Percentiles rank a stretch among this genome's conserved stretches.
Conservation (phyloP, 2,888 invertebrate genomes). For the Eledona agricola region DNA sequence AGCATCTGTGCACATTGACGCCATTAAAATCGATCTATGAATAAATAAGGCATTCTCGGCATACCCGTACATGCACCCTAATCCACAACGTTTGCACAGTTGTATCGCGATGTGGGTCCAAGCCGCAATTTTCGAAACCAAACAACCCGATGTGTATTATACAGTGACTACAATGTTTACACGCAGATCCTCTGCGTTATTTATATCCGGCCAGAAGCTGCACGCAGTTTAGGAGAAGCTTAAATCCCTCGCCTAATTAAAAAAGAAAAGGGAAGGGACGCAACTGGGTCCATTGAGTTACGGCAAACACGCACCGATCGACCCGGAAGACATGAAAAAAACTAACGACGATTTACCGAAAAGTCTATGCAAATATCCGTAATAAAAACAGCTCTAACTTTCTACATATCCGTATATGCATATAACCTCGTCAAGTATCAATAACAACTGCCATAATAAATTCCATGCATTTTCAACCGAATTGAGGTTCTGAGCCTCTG, state of each 20-base stretch:
- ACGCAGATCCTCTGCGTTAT: conserved; percentile 12
- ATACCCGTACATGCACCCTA: too few species aligned
- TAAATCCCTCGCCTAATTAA: conserved; percentile 10
- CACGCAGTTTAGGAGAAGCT: conserved; percentile 10
- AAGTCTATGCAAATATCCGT: conserved; percentile 1
- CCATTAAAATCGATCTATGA: too few species aligned
- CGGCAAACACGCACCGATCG: background rate
- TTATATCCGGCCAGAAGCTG: conserved; percentile 16
- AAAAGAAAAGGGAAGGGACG: conserved; percentile 13
- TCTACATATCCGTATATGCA: conserved; percentile 9
- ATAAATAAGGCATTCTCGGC: too few species aligned
- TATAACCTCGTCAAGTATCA: conserved; percentile 11
- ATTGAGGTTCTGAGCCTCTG: conserved; percentile 5
- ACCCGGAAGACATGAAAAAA: conserved; percentile 3
- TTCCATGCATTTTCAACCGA: conserved; percentile 22
- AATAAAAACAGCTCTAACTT: conserved; percentile 4
- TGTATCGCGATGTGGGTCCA: conserved; percentile 6
- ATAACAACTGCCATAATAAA: conserved; percentile 10
- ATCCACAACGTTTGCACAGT: conserved; percentile 14
- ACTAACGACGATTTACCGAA: conserved; percentile 7
- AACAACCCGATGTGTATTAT: conserved; percentile 21
- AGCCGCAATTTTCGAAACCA: conserved; percentile 22
- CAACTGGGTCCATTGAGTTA: conserved; percentile 7
- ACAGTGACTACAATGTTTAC: conserved; percentile 20
- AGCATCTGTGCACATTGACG: too few species aligned